Percentiles rank a stretch among this genome's conserved stretches.
phyloP scores from a whole-genome alignment of 1,140 invertebrate genomes.

The Cotesia glomerata region DNA sequence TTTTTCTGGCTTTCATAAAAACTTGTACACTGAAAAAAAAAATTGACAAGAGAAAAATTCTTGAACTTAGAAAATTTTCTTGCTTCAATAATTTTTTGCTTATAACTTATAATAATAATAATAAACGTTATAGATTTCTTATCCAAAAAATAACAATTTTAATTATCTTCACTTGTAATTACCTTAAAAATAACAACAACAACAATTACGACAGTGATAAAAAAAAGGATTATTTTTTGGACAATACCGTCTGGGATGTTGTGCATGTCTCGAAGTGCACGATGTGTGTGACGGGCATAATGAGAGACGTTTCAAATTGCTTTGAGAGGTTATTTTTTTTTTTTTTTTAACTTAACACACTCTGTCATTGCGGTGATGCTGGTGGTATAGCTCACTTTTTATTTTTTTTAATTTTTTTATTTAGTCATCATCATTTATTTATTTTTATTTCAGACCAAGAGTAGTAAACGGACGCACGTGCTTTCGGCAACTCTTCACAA shows the following conservation, averaged over 20 bases:
- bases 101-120: no score
- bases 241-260: neutral
- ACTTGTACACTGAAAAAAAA: no score
- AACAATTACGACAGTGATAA: neutral
- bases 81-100: no score
- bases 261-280: neutral
- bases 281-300: conserved; percentile 6
- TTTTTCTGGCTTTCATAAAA: no score
- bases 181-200: no score
- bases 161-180: no score
- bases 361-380: neutral
- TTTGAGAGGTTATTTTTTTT: neutral
- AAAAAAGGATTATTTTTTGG: neutral
- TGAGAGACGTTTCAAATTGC: neutral
- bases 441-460: no score
- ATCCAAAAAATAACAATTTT: no score
- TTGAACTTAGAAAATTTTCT: neutral
- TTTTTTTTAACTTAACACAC: no score
- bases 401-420: neutral
- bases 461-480: conserved; percentile 14
- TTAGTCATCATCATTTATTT: neutral
- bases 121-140: no score
- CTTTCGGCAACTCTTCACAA: conserved; percentile 1
- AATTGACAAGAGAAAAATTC: no score
- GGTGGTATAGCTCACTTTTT: no score